Conservation (phyloP, 2,888 invertebrate genomes). For the Drosophila niveifrons region DNA sequence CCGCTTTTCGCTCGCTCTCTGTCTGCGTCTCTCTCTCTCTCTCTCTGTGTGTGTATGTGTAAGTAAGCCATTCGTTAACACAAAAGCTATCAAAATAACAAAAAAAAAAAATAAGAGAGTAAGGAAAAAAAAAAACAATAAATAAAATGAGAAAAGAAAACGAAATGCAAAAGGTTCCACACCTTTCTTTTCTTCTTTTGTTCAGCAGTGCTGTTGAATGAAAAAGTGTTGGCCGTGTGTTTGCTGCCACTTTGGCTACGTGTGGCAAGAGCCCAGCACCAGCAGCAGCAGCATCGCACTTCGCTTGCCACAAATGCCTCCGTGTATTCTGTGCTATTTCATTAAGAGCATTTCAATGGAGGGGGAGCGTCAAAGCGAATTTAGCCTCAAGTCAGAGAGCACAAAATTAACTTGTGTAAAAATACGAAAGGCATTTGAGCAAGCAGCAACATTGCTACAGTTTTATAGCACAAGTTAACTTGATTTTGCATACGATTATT, state of each 20-base stretch:
- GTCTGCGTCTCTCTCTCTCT: neutral
- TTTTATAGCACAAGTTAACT: neutral
- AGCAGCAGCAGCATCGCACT: conserved; percentile 9
- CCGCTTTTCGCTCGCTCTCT: neutral
- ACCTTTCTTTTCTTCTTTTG: conserved; percentile 29
- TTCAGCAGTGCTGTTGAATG: conserved; percentile 35
- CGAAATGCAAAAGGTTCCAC: conserved; percentile 20
- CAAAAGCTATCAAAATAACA: conserved; percentile 22
- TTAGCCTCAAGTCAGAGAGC: neutral
- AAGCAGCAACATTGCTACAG: neutral
- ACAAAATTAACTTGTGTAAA: neutral
- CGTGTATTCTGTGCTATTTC: conserved; percentile 2
- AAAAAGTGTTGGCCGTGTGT: conserved; percentile 56
- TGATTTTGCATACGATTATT: neutral
- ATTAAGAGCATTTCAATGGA: conserved; percentile 6
- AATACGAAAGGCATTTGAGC: neutral
- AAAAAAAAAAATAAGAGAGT: neutral
- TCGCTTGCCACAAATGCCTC: conserved; percentile 8
- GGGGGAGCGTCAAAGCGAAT: neutral
- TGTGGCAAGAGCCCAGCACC: conserved; percentile 18
- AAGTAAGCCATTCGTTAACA: conserved; percentile 54
- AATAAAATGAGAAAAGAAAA: conserved; percentile 26
- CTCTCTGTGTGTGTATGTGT: neutral
- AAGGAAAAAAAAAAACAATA: neutral
- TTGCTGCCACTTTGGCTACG: conserved; percentile 31